These are phyloP conservation scores for Salvelinus alpinus DNA, from an alignment of 2,113 vertebrate species.

Conservation along the genomic window DNA sequence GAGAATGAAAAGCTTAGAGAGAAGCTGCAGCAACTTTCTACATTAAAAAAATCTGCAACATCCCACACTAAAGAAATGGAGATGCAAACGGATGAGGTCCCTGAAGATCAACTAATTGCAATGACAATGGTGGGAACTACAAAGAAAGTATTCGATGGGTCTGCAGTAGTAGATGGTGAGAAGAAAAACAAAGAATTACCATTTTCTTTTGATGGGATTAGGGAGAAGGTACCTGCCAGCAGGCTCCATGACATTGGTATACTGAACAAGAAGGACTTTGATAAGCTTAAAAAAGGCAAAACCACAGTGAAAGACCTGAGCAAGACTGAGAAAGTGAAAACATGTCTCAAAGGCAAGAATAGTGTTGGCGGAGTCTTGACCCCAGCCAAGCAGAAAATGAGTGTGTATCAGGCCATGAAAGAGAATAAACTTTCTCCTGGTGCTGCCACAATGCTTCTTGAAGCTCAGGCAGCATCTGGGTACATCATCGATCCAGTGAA, in stretches of 20 bases:
- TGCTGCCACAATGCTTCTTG: constrained; percentile 83
- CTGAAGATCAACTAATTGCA: constrained; percentile 48
- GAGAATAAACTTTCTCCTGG: constrained; percentile 80
- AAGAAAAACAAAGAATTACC: constrained; percentile 68
- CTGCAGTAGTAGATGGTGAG: constrained; percentile 60
- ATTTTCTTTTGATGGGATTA: constrained; percentile 81
- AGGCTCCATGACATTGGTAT: constrained; percentile 81
- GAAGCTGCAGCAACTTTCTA: constrained; percentile 80
- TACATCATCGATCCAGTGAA: constrained; percentile 85
- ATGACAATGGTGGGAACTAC: constrained; percentile 50
- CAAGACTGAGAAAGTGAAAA: constrained; percentile 76
- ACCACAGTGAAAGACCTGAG: constrained; percentile 77
- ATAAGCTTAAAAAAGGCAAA: constrained; percentile 79
- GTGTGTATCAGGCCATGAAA: constrained; percentile 86
- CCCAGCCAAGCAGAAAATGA: constrained; percentile 85
- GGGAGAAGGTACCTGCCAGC: constrained; percentile 83
- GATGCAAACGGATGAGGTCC: constrained; percentile 76
- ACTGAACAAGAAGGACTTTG: constrained; percentile 80
- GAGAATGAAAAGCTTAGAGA: constrained; percentile 91
- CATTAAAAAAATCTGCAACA: constrained; percentile 73
- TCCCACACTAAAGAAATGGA: constrained; percentile 78
- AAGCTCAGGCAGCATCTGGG: constrained; percentile 91
- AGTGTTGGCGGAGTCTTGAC: constrained; percentile 81
- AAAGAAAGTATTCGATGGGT: constrained; percentile 79
- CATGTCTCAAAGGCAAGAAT: constrained; percentile 81